Conservation (phyloP, 37 sponge, comb jelly and placozoan species). For the Mnemiopsis leidyi region DNA sequence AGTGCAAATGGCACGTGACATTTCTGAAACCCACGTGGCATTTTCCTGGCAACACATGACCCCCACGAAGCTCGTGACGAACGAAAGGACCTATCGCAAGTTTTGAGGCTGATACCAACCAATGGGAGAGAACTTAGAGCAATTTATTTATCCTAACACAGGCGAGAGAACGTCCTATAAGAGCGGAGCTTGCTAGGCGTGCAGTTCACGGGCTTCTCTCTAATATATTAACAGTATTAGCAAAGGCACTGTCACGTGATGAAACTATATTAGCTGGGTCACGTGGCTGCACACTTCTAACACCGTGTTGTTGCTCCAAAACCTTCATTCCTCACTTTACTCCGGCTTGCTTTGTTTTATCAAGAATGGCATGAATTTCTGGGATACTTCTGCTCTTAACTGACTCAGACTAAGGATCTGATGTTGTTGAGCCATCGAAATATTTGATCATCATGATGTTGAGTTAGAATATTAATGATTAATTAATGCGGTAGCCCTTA, state of each 20-base stretch:
- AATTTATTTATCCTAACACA: not conserved
- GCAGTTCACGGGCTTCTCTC: not conserved
- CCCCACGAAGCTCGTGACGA: too few relatives aligned
- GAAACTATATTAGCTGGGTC: not conserved
- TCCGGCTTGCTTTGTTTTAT: not conserved
- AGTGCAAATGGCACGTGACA: not conserved
- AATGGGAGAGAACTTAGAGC: not conserved
- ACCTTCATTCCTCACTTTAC: not conserved
- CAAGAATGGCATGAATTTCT: not conserved
- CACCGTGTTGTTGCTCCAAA: not conserved
- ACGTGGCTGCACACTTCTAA: not conserved
- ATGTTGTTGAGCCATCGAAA: too few relatives aligned
- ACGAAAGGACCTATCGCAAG: not conserved
- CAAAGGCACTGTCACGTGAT: not conserved
- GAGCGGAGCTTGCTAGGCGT: not conserved
- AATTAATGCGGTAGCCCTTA: too few relatives aligned
- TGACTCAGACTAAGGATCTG: too few relatives aligned
- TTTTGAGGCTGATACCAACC: not conserved
- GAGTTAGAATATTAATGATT: too few relatives aligned
- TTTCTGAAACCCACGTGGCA: not conserved
- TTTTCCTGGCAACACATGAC: not conserved
- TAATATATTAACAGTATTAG: not conserved
- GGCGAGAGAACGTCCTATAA: not conserved
- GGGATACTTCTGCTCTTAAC: too few relatives aligned
- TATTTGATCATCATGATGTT: too few relatives aligned